Conservation (phyloP, 2,113 vertebrate species). For the Grallaria varia region DNA sequence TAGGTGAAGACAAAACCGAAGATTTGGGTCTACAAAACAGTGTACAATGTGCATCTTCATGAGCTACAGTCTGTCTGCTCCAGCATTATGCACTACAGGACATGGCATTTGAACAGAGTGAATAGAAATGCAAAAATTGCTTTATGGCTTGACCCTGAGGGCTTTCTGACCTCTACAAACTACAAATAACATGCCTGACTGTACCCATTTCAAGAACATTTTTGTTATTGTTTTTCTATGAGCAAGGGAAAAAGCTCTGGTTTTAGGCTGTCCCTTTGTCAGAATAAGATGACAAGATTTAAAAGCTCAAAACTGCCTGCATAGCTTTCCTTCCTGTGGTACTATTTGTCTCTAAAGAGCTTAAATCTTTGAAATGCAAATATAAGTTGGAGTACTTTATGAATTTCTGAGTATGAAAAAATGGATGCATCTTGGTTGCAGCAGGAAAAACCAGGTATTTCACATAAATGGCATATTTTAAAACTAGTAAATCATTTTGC, state of each 20-base stretch:
- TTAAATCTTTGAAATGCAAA: slow-evolving; percentile 28
- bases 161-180: background rate
- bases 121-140: background rate
- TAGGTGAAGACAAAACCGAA: background rate
- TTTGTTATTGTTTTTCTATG: background rate
- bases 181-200: background rate
- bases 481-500: slow-evolving; percentile 6
- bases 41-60: background rate
- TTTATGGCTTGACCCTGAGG: background rate
- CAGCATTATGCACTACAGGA: background rate
- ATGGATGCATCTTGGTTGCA: background rate
- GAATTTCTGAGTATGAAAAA: background rate
- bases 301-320: background rate
- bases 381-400: background rate
- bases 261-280: background rate
- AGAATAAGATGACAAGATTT: background rate
- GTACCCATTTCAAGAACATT: background rate
- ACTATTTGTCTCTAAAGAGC: slow-evolving; percentile 1
- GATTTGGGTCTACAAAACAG: background rate
- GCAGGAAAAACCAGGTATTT: slow-evolving; percentile 35
- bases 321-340: background rate
- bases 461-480: slow-evolving; percentile 27
- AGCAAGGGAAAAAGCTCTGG: background rate
- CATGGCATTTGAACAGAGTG: background rate
- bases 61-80: background rate